Base-by-base conservation (phyloP, 2,113 vertebrate species). In the Colossoma macropomum region DNA sequence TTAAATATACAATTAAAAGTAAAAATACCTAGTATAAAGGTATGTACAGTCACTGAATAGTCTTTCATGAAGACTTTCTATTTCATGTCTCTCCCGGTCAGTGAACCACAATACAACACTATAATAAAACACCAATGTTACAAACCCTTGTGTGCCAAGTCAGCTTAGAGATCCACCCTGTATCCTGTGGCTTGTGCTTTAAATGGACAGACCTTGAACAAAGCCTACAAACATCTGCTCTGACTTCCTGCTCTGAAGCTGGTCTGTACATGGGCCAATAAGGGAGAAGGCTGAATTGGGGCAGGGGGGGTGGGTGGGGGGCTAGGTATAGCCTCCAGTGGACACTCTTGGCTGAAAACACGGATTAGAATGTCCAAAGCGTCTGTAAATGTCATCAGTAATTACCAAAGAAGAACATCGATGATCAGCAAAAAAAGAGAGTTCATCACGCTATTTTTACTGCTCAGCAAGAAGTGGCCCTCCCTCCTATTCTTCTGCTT, bases 171-270 rank as follows among this genome's bases (percentile, higher is more conserved):
- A 78, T 81, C 79, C 79, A 78, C 78, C 81, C 84, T 80, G 78
- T 54, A 75, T 86, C 86, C 75, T 86, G 86, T 84, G 81, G 73
- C 50, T 54, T 70, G 77, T 21, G 70, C 80, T 85, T 56, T 78
- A 84, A 84, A 84, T 79, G 80, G 76, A 71, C 80, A 80, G 62
- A 79, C 74, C 75, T 70, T 82, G 83, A 84, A 75, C 71, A 81
- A 79, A 85, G 62, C 77, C 60, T 76, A 70, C 65, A 59, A 81
- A 77, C 81, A 84, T 75, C 75, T 84, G 81, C 75, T 81, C 69
- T 21, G 50, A 63, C 77, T 86, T 83, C 85, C 85, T 76, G 62
- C 71, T 60, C 77, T 60, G 48, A 30, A 69, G 41, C 63, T 71
- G 79, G 65, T 34, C 56, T 83, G 81, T 80, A 23, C 28, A 59